These are phyloP conservation scores for Sussaba pulchella DNA, from an alignment of 2,888 invertebrate genomes.

Conservation along the genomic window DNA sequence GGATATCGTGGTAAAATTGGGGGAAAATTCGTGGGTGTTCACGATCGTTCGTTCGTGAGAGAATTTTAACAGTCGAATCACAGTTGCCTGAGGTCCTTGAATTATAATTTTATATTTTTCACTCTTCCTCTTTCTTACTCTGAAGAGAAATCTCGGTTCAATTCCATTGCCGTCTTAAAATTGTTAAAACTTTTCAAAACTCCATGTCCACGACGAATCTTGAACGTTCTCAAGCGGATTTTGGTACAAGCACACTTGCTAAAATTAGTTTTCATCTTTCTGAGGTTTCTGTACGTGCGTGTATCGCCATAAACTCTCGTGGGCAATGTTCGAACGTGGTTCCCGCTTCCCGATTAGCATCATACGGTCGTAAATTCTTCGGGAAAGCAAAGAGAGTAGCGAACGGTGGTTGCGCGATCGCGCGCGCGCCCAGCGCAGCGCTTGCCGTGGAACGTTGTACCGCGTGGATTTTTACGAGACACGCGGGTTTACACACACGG, in stretches of 20 bases:
- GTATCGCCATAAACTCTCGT: background rate
- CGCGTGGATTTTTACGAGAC: slow-evolving; percentile 55
- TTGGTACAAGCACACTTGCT: background rate
- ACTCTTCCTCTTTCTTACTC: slow-evolving; percentile 8
- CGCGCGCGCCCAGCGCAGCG: too few species aligned
- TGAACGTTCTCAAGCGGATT: background rate
- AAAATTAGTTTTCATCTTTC: slow-evolving; percentile 14
- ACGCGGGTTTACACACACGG: slow-evolving; percentile 13
- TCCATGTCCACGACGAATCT: background rate
- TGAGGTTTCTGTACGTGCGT: too few species aligned
- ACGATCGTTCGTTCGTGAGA: slow-evolving; percentile 1
- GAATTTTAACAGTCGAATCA: background rate
- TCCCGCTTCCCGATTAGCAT: slow-evolving; percentile 48
- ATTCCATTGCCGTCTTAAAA: background rate
- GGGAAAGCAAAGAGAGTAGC: slow-evolving; percentile 44
- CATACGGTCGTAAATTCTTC: slow-evolving; percentile 57
- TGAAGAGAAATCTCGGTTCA: too few species aligned
- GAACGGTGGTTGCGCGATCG: slow-evolving; percentile 5
- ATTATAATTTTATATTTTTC: slow-evolving; percentile 2
- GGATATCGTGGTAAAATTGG: slow-evolving; percentile 30
- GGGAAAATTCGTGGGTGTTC: slow-evolving; percentile 41
- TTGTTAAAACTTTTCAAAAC: too few species aligned
- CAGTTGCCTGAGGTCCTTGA: slow-evolving; percentile 2
- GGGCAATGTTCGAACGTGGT: slow-evolving; percentile 15
- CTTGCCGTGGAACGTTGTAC: slow-evolving; percentile 21